Percentiles rank a stretch among this genome's conserved stretches.
Evolutionary conservation across 2,113 vertebrate genomes (phyloP).

Genomic region (Herpetotheres cachinnans): DNA sequence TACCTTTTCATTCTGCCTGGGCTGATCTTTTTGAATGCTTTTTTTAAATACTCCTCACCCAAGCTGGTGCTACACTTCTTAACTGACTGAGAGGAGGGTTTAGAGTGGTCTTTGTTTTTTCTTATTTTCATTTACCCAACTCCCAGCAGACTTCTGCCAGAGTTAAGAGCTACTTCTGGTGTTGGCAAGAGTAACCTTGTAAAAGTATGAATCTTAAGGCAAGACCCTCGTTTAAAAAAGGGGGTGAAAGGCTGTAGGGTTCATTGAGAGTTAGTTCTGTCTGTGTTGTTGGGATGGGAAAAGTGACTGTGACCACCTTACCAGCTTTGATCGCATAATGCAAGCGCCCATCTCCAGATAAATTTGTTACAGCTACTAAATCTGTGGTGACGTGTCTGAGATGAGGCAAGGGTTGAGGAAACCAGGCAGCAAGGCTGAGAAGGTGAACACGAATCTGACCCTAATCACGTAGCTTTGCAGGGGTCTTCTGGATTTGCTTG

Average conservation of each 20-base stretch:
- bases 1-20: slow-evolving; percentile 42
- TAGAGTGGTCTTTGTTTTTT: slow-evolving; percentile 38
- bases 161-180: neutral
- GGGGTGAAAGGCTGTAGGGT: neutral
- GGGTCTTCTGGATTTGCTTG: slow-evolving; percentile 24
- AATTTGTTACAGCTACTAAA: neutral
- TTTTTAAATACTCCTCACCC: slow-evolving; percentile 46
- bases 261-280: neutral
- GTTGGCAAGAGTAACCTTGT: neutral
- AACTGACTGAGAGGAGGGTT: slow-evolving; percentile 40
- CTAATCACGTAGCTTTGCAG: neutral
- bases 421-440: slow-evolving; percentile 12
- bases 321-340: neutral
- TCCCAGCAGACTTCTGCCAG: slow-evolving; percentile 43
- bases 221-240: neutral
- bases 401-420: slow-evolving; percentile 6
- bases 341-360: neutral
- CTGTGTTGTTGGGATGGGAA: neutral
- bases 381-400: neutral
- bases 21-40: slow-evolving; percentile 40
- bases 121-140: neutral
- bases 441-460: neutral
- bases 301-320: neutral
- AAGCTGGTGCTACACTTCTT: slow-evolving; percentile 61
- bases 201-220: neutral